Evolutionary conservation across 1,140 invertebrate genomes (phyloP), one percentile per base, ranked within the genome.

Genomic region (Drosophila elegans): DNA sequence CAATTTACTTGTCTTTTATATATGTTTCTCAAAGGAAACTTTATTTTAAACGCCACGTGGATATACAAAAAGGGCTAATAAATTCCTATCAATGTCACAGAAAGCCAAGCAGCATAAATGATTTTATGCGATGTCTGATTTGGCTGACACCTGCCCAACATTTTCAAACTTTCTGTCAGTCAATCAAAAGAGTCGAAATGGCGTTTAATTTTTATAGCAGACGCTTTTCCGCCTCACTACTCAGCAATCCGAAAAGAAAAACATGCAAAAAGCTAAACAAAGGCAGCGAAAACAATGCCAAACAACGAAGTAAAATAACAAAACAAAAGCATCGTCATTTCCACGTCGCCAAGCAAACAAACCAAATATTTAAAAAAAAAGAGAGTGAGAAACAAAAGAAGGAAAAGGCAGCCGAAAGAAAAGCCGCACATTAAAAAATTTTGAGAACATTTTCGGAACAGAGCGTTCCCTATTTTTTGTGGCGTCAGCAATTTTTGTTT

Each of bases 151-250:
- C 78, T 88, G 78, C 57, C 78, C 25, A 49, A 85, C 77, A 42
- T 51, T 54, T 60, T 45, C 27, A 54, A 57, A 80, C 78, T 82
- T 79, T 78, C 49, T 68, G 79, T 66, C 78, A 79, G 62, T 86
- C 82, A 86, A 86, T 86, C 82, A 88, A 86, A 78, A 55, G 46
- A 62, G 75, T 72, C 79, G 63, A 76, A 86, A 68, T 69, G 71
- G 71, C 83, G 55, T 88, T 88, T 88, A 88, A 83, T 88, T 86
- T 86, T 86, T 76, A 79, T 86, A 59, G 69, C 84, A 75, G 83
- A 61, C 78, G 61, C 51, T 77, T 86, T 66, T 55, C 57, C 48
- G 34, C 36, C 38, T 42, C 57, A 64, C 51, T 56, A 56, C 42
- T 38, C 46, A 34, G 21, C 25, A 67, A 51, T 42, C 74, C 11